phyloP scores from a whole-genome alignment of 2,113 vertebrate genomes.

The Natator depressus region DNA sequence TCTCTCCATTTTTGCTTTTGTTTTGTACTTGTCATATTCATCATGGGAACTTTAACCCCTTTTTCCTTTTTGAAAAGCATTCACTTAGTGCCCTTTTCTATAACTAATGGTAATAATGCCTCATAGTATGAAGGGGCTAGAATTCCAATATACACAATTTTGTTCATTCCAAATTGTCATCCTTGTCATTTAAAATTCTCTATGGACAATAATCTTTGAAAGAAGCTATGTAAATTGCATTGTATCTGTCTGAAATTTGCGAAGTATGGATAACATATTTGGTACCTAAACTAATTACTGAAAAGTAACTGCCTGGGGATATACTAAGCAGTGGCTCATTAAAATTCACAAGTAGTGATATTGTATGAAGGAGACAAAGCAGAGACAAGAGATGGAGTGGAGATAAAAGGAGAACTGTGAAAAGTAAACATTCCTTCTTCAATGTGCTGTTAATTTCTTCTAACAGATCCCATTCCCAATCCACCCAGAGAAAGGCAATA shows the following conservation, averaged over 20 bases:
- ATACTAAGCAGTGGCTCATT: neutral
- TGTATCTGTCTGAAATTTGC: neutral
- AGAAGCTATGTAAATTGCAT: neutral
- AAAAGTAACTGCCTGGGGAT: neutral
- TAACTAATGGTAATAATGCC: rapidly evolving
- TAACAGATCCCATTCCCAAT: neutral
- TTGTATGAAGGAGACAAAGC: constrained; percentile 8
- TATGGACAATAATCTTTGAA: neutral
- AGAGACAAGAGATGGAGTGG: neutral
- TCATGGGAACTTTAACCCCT: neutral
- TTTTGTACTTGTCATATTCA: rapidly evolving
- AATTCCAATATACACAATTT: rapidly evolving
- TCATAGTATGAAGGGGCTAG: neutral
- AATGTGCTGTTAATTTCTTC: constrained; percentile 28
- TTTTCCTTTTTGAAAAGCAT: rapidly evolving
- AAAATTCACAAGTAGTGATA: neutral
- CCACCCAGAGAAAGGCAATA: neutral
- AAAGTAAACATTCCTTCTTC: constrained; percentile 25
- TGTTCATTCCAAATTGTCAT: neutral
- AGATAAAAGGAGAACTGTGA: neutral
- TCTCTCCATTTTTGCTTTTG: neutral
- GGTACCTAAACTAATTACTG: neutral
- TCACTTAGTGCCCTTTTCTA: neutral
- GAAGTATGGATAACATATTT: neutral
- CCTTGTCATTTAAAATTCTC: neutral